Conservation (phyloP, 2,113 vertebrate genomes). For the Thalassarche chlororhynchos region DNA sequence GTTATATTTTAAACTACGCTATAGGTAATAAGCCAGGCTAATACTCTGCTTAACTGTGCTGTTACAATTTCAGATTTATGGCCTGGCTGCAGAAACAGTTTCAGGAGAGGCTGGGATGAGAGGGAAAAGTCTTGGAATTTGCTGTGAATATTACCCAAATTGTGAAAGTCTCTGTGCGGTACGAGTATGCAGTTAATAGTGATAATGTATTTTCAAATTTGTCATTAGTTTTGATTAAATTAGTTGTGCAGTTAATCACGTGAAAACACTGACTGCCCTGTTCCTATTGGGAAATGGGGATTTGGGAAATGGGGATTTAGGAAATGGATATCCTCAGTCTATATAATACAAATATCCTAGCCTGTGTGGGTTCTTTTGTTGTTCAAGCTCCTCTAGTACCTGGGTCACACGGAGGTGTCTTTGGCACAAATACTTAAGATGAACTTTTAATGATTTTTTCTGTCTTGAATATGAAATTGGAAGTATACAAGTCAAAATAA, state of each 20-base stretch:
- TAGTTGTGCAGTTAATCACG: not conserved
- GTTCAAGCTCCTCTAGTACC: not conserved
- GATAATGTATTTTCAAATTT: not conserved
- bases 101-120: slow-evolving; percentile 21
- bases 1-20: not conserved
- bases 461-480: not conserved
- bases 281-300: not conserved
- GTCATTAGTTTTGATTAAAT: not conserved
- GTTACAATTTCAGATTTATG: not conserved
- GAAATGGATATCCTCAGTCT: not conserved
- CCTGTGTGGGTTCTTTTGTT: not conserved
- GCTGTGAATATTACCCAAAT: not conserved
- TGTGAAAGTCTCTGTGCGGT: not conserved
- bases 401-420: not conserved
- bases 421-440: not conserved
- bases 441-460: not conserved
- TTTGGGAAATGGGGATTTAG: not conserved
- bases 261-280: not conserved
- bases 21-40: not conserved
- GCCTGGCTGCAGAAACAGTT: not conserved
- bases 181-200: not conserved
- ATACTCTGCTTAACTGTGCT: not conserved
- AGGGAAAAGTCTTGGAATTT: not conserved
- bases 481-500: not conserved
- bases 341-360: not conserved